These are phyloP conservation scores for Falco berigora DNA, from an alignment of 2,797 vertebrate genomes.

Conservation along the genomic window DNA sequence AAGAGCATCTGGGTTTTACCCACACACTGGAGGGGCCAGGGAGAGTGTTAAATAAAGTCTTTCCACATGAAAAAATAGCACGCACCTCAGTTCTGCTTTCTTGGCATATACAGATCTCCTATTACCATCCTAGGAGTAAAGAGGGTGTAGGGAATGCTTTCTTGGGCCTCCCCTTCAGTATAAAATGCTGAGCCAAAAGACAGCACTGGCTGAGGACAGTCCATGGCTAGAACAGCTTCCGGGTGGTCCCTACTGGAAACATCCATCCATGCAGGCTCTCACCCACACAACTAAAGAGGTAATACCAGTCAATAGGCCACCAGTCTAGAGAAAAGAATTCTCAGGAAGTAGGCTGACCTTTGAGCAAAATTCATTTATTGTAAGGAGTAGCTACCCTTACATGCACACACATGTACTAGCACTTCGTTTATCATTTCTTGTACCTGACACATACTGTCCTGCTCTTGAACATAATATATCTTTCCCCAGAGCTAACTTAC, in stretches of 20 bases:
- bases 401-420: accelerated
- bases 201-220: background rate
- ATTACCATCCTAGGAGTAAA: background rate
- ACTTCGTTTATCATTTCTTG: background rate
- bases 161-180: background rate
- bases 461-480: background rate
- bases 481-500: background rate
- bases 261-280: accelerated
- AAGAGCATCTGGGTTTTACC: background rate
- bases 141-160: background rate
- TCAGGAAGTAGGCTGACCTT: background rate
- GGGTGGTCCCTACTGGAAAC: background rate
- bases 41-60: background rate
- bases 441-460: background rate
- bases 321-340: background rate
- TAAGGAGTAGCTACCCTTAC: background rate
- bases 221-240: background rate
- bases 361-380: background rate
- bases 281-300: background rate
- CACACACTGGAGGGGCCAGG: accelerated
- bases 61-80: background rate
- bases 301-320: background rate
- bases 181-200: background rate
- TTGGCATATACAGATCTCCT: background rate
- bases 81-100: background rate